Base-by-base conservation (phyloP, 2,888 invertebrate genomes). In the Pocota personata region DNA sequence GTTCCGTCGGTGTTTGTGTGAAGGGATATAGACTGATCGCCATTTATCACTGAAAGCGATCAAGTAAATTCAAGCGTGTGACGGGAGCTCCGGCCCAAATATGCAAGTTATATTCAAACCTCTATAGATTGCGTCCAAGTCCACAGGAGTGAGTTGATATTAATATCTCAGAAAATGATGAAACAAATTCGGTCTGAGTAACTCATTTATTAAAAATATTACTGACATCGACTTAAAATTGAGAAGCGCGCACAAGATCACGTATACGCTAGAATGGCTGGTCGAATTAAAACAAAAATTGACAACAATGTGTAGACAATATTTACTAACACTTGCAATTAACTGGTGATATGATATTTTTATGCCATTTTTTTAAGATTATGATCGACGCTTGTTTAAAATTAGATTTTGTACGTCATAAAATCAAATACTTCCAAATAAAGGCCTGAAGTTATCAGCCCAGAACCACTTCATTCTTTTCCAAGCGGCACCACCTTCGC, bases 401-500 rank as follows among this genome's bases (percentile, higher is more conserved):
- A 27, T 64, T 48, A 48, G 32, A 48, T 21, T 12, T n/a, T 32
- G 1, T 21, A 40, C 48, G 27, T 72, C 72, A 60, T 6, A 3
- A 46, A 48, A 55, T 16, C 6, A 24, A 27, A 24, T 5, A 46
- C 2, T 30, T 32, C 12, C 12, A 43, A 55, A 52, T 30, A n/a
- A 19, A 19, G 16, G 3, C 67, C 16, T 5, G 14, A 5, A 21
- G 52, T 19, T 40, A 69, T 19, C 55, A 27, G 43, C 5, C n/a
- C 8, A 10, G n/a, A 30, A 35, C 0, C 19, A 1, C 32, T 10
- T 16, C 24, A 6, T n/a, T 14, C 10, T 71, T 52, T 72, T 73
- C 19, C 62, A 73, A 73, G 27, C 73, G 62, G 52, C 73, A 73
- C 73, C 73, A 73, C 73, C 16, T 60, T 60, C 27, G 5, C 57